Base-by-base conservation (phyloP, 2,113 vertebrate genomes). In the Epinephelus cyanopodus region DNA sequence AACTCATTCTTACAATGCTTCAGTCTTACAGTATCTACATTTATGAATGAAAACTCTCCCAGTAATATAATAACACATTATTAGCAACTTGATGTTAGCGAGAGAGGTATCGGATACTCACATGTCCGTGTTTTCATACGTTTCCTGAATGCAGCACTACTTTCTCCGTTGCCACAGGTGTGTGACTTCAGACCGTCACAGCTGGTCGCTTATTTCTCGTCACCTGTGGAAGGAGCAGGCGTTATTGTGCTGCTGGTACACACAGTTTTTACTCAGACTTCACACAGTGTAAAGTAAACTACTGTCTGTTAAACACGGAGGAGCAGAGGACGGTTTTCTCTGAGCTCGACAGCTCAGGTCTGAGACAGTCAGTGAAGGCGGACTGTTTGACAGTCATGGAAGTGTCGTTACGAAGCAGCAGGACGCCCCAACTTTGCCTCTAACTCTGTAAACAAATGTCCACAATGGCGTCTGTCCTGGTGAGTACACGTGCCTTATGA, bases 391-490 rank as follows among this genome's bases (percentile, higher is more conserved):
- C 87, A 82, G 63, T 4, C 69, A 74, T 86, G 82, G 85, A 80
- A 54, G 75, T 47, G 52, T 21, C 56, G n/a, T 39, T 25, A 10
- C 42, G 13, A 17, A 47, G 62, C 39, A 27, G 69, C 74, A 75
- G 37, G 23, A 15, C 10, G 19, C 53, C 18, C 63, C 33, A 81
- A 86, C 77, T 77, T 56, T 86, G 29, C 11, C 23, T 18, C 12
- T 27, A 9, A 4, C n/a, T 58, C 0, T 65, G 14, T 17, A 14
- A 9, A 5, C 2, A 42, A 52, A 57, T 4, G 25, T 25, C 29
- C 18, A 17, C 17, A 17, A 96, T 96, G 95, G 93, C 94, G 27
- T 96, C 94, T 76, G 93, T 95, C 65, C 37, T 95, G 94, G 95
- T 95, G 77, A 93, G 94, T 83, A 3, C 13, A 18, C 6, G 18